phyloP scores from a whole-genome alignment of 2,797 vertebrate species.

The Antrozous pallidus region DNA sequence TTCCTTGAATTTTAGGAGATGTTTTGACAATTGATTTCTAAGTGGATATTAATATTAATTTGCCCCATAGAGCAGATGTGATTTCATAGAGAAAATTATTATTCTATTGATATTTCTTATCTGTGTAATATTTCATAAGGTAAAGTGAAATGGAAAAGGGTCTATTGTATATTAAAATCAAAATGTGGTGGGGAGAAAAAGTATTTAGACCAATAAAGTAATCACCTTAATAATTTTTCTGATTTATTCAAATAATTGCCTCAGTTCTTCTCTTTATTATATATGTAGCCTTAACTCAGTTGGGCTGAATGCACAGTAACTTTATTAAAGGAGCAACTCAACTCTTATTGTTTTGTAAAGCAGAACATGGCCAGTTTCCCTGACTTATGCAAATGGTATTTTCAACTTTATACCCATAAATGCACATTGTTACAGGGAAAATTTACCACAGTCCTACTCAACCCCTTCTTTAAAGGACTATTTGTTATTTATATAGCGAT shows the following conservation, averaged over 20 bases:
- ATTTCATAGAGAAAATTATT: conserved; percentile 34
- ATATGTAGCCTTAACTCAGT: conserved; percentile 63
- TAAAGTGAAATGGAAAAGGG: background rate
- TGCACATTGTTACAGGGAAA: conserved; percentile 54
- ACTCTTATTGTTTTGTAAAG: conserved; percentile 33
- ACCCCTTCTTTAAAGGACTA: conserved; percentile 66
- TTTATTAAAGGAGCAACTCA: conserved; percentile 35
- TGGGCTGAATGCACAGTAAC: background rate
- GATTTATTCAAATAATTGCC: conserved; percentile 43
- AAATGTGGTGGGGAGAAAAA: background rate
- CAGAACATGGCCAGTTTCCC: background rate
- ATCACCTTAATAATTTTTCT: conserved; percentile 50
- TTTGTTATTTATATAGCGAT: conserved; percentile 67
- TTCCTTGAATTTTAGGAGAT: conserved; percentile 34
- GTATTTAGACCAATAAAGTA: conserved; percentile 22
- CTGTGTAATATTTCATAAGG: conserved; percentile 39
- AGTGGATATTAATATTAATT: background rate
- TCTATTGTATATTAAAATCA: background rate
- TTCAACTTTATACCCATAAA: conserved; percentile 54
- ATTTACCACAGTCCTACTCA: background rate
- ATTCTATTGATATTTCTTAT: conserved; percentile 43
- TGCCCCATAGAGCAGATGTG: background rate
- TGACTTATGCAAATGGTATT: conserved; percentile 21
- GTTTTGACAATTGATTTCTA: conserved; percentile 55
- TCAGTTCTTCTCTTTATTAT: conserved; percentile 22